phyloP scores from a whole-genome alignment of 2,797 vertebrate genomes.

The Mormyrops boulengeri region DNA sequence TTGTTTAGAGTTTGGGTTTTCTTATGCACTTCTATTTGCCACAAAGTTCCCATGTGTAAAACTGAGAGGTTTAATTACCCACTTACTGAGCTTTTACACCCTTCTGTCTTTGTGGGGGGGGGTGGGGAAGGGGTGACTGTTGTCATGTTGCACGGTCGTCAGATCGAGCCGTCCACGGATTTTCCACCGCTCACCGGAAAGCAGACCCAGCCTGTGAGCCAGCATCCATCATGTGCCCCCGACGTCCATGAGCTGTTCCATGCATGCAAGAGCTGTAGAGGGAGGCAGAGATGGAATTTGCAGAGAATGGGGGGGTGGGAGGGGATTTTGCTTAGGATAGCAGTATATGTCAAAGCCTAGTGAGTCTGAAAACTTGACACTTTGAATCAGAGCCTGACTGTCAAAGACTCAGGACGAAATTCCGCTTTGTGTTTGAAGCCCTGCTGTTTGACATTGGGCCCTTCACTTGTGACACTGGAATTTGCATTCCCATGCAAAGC shows the following conservation, averaged over 20 bases:
- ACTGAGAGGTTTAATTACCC: constrained; percentile 50
- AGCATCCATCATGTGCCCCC: not conserved
- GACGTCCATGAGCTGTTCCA: constrained; percentile 16
- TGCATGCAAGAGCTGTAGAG: constrained; percentile 40
- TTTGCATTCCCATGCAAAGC: constrained; percentile 51
- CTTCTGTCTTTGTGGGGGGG: constrained; percentile 45
- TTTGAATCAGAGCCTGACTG: constrained; percentile 57
- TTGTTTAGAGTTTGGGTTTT: not conserved
- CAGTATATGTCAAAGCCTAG: constrained; percentile 48
- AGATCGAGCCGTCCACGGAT: constrained; percentile 13
- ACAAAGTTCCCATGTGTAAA: not conserved
- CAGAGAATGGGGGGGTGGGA: constrained; percentile 37
- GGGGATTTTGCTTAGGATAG: constrained; percentile 56
- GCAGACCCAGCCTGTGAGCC: not conserved
- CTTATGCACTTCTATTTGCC: not conserved
- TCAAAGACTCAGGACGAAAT: constrained; percentile 41
- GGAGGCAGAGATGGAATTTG: constrained; percentile 40
- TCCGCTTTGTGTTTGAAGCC: constrained; percentile 49
- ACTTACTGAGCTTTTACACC: constrained; percentile 45
- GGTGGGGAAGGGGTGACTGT: constrained; percentile 45
- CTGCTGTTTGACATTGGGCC: constrained; percentile 55
- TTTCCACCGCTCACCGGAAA: not conserved
- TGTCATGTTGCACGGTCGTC: not conserved
- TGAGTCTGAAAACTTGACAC: constrained; percentile 52
- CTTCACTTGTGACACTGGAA: constrained; percentile 49